Conservation (phyloP, 2,888 invertebrate genomes). For the Cosmia pyralina region DNA sequence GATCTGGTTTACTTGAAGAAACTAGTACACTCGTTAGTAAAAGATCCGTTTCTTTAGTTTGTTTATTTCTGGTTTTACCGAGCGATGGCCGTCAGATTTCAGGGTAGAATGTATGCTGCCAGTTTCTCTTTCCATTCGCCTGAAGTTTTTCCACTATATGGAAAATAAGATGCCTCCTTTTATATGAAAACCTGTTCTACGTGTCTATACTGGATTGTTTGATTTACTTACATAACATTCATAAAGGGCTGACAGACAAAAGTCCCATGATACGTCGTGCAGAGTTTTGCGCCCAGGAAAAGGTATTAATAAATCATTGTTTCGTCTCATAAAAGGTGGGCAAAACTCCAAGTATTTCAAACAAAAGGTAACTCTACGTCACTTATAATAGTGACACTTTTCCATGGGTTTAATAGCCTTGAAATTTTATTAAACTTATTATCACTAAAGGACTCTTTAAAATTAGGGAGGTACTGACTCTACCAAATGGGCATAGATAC, state of each 20-base stretch:
- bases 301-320: slow-evolving; percentile 52
- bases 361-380: slow-evolving; percentile 38
- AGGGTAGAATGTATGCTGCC: neutral
- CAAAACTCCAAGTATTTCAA: slow-evolving; percentile 50
- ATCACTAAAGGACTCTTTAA: neutral
- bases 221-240: slow-evolving; percentile 7
- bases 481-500: neutral
- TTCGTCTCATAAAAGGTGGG: slow-evolving; percentile 51
- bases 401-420: neutral
- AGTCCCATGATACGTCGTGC: neutral
- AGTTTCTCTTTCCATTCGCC: neutral
- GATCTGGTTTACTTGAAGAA: slow-evolving; percentile 35
- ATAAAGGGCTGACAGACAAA: slow-evolving; percentile 12
- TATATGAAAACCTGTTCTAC: neutral
- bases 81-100: slow-evolving; percentile 12
- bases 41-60: slow-evolving; percentile 32
- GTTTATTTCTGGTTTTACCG: slow-evolving; percentile 20
- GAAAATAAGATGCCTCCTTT: neutral
- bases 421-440: neutral
- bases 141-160: neutral
- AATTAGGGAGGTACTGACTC: neutral
- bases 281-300: slow-evolving; percentile 38
- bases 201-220: neutral
- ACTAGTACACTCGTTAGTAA: slow-evolving; percentile 41
- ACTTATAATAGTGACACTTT: neutral